Base-by-base conservation (phyloP, 37 sponge, comb jelly and placozoan species). In the Lycopodina hypogea region DNA sequence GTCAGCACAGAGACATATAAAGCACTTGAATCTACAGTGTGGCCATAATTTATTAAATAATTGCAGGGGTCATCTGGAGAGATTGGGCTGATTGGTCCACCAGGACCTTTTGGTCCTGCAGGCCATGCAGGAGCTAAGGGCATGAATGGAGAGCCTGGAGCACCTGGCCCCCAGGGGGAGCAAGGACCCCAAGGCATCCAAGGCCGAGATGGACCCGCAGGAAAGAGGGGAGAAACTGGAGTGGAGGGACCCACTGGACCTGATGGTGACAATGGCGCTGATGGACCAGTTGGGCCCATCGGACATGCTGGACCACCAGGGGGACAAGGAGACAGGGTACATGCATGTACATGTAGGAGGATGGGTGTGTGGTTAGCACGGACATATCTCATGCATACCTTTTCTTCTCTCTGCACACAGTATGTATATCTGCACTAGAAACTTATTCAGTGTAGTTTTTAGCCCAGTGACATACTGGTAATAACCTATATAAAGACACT, bases 31-130 rank as follows among this genome's bases (percentile, higher is more conserved):
- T n/a, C n/a, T n/a, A n/a, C n/a, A n/a, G n/a, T n/a, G n/a, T n/a
- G n/a, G n/a, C n/a, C n/a, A n/a, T n/a, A n/a, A n/a, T n/a, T n/a
- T n/a, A n/a, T n/a, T n/a, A n/a, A n/a, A n/a, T 24, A 26, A 58
- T 58, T 67, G 68, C 69, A 86, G 80, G 94, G 94, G 50, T 63
- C 74, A 29, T 82, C 74, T 48, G 94, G 94, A 77, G 86, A 85
- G 45, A 75, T 63, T 34, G 94, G 94, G 3, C 61, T 74, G 18
- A 51, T 68, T n/a, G 94, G 94, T 55, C 74, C 77, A 1, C 57
- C 45, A 23, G 94, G 94, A 52, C 77, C 79, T 11, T 32, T 71
- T 28, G 94, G 94, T 30, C 51, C 80, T 58, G 30, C n/a, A 0
- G 94, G 94, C 26, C 75, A 70, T 29, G 34, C 72, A 53, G 92